A percentile compares a stretch with the other conserved stretches of the same genome.
phyloP scores from a whole-genome alignment of 2,113 vertebrate genomes.

The Protomyctophum bolini region DNA sequence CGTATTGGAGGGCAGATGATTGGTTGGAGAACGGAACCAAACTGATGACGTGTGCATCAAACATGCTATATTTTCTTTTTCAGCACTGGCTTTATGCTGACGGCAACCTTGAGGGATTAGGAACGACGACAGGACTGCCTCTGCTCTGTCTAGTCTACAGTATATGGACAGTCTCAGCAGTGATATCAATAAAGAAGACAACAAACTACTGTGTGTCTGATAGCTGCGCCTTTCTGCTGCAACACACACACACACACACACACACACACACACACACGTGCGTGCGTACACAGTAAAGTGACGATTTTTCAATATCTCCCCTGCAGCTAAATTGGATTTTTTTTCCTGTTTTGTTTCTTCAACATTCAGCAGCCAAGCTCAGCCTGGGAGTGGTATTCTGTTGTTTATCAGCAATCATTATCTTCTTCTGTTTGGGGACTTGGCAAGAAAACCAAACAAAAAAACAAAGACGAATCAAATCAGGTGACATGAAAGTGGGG shows the following conservation, averaged over 20 bases:
- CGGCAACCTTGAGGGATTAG: constrained; percentile 33
- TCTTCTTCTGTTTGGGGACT: constrained; percentile 10
- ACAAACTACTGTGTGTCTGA: not conserved
- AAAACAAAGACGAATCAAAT: constrained; percentile 30
- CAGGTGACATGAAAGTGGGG: constrained; percentile 25
- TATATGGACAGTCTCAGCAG: constrained; percentile 35
- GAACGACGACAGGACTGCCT: constrained; percentile 26
- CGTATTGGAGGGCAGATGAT: too few relatives aligned
- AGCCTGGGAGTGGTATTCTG: constrained; percentile 2
- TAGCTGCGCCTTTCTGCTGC: constrained; percentile 23
- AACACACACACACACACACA: not conserved
- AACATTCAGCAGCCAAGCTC: not conserved
- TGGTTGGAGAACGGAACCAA: too few relatives aligned
- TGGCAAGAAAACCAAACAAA: not conserved
- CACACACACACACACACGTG: not conserved
- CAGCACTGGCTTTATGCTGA: constrained; percentile 24
- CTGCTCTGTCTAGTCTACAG: constrained; percentile 13
- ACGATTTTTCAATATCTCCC: not conserved
- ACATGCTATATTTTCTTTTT: constrained; percentile 12
- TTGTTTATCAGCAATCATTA: constrained; percentile 16
- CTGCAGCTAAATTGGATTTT: not conserved
- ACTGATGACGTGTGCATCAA: not conserved
- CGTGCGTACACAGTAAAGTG: constrained; percentile 1
- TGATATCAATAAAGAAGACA: constrained; percentile 6
- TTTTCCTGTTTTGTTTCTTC: not conserved